Percentiles rank a stretch among this genome's conserved stretches.
Evolutionary conservation across 1,140 invertebrate genomes (phyloP).

Genomic region (Monomorium pharaonis): DNA sequence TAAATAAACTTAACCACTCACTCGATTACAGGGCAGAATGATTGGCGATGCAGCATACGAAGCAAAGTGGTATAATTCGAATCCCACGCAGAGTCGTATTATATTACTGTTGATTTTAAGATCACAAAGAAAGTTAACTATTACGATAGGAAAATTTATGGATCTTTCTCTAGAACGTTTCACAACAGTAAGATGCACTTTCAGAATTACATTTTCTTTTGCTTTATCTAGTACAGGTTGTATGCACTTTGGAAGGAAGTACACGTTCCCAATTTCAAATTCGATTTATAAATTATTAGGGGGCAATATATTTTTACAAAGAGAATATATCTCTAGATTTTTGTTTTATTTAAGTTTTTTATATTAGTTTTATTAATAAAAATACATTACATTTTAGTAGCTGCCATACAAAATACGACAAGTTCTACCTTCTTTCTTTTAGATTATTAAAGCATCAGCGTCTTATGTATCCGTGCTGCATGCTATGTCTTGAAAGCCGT

Average conservation of each 20-base stretch:
- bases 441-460: conserved; percentile 58
- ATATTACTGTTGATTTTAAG: conserved; percentile 51
- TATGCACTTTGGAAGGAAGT: neutral
- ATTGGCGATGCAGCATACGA: conserved; percentile 53
- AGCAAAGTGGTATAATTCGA: conserved; percentile 44
- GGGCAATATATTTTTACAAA: neutral
- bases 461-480: conserved; percentile 60
- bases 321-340: neutral
- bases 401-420: neutral
- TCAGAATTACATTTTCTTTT: neutral
- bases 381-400: neutral
- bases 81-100: conserved; percentile 20
- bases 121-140: conserved; percentile 54
- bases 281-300: neutral
- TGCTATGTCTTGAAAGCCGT: conserved; percentile 50
- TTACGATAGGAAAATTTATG: conserved; percentile 59
- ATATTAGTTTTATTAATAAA: neutral
- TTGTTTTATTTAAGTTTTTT: neutral
- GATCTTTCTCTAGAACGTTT: conserved; percentile 56
- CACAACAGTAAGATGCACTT: conserved; percentile 42
- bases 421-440: conserved; percentile 22
- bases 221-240: neutral
- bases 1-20: neutral
- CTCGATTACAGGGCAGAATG: conserved; percentile 35
- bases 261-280: neutral